phyloP scores from a whole-genome alignment of 2,797 vertebrate genomes.

The Lacerta bilineata region DNA sequence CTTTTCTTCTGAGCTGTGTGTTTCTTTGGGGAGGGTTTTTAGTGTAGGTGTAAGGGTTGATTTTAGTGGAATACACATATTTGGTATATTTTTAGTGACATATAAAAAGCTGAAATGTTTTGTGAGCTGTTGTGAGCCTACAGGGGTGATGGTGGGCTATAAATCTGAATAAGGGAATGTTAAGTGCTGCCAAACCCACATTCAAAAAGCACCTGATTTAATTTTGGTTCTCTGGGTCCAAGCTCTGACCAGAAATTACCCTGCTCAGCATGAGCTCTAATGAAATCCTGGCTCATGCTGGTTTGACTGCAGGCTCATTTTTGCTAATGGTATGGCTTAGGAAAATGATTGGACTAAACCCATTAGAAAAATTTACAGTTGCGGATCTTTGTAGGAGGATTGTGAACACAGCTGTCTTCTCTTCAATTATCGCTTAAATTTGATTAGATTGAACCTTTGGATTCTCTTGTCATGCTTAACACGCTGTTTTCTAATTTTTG shows the following conservation, averaged over 20 bases:
- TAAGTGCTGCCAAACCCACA: not conserved
- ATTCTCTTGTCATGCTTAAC: conserved; percentile 50
- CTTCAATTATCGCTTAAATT: conserved; percentile 58
- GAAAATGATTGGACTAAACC: conserved; percentile 46
- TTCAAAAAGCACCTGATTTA: conserved; percentile 22
- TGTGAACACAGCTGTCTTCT: conserved; percentile 64
- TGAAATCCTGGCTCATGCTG: conserved; percentile 29
- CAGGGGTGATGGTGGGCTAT: not conserved
- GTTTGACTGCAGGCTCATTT: conserved; percentile 23
- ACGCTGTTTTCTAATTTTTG: conserved; percentile 54
- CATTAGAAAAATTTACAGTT: conserved; percentile 59
- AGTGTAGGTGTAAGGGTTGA: not conserved
- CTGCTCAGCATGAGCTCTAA: accelerated
- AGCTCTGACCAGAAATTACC: conserved; percentile 22
- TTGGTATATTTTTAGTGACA: not conserved
- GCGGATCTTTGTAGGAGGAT: conserved; percentile 37
- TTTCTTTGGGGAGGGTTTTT: not conserved
- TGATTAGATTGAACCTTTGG: conserved; percentile 43
- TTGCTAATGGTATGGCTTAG: conserved; percentile 58
- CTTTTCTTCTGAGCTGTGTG: not conserved
- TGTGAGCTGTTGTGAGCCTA: not conserved
- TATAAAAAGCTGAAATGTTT: not conserved
- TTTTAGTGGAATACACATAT: not conserved
- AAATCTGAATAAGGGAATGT: conserved; percentile 28
- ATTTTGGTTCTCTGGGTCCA: not conserved